Evolutionary conservation across 2,113 vertebrate genomes (phyloP).

Genomic region (Cygnus buccinator): DNA sequence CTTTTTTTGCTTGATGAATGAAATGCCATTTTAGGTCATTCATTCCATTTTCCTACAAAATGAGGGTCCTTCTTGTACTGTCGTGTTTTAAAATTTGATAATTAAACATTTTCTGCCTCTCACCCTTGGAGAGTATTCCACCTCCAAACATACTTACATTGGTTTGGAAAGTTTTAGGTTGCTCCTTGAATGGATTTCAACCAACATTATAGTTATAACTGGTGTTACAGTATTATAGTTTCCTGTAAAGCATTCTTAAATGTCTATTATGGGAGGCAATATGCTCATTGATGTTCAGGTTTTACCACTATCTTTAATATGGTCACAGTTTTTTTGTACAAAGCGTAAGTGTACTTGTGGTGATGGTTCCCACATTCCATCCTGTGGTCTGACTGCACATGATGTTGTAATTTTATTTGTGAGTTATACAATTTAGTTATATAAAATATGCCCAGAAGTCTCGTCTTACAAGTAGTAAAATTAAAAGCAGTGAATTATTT

Average conservation of each 20-base stretch:
- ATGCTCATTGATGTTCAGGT: not conserved
- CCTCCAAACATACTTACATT: not conserved
- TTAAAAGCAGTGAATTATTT: not conserved
- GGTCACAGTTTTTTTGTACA: not conserved
- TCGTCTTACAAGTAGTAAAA: not conserved
- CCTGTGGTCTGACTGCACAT: not conserved
- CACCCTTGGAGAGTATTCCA: not conserved
- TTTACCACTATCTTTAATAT: not conserved
- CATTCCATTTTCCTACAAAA: not conserved
- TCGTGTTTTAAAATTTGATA: not conserved
- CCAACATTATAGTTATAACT: not conserved
- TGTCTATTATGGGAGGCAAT: not conserved
- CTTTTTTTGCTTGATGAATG: not conserved
- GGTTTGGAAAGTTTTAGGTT: not conserved
- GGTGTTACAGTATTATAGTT: not conserved
- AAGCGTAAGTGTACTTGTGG: not conserved
- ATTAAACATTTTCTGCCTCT: not conserved
- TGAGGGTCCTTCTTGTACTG: not conserved
- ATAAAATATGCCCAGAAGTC: not conserved
- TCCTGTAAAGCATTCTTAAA: not conserved
- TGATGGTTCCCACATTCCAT: not conserved
- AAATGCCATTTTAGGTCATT: not conserved
- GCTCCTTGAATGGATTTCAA: not conserved
- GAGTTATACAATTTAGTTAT: not conserved
- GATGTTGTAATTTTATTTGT: not conserved